Base-by-base conservation (phyloP, 2,888 invertebrate genomes). In the Xestia xanthographa region DNA sequence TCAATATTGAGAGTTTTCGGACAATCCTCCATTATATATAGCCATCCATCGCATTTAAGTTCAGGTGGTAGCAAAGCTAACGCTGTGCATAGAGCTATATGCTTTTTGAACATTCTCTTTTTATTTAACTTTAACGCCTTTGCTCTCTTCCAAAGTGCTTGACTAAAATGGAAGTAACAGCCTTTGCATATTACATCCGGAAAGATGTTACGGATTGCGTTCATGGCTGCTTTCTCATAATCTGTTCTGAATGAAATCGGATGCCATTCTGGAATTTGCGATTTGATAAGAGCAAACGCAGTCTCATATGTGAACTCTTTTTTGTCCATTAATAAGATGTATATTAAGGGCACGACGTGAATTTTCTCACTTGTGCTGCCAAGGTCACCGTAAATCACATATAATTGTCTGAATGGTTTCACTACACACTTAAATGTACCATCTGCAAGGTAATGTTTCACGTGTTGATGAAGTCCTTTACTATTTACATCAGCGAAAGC, bases 201-300 rank as follows among this genome's bases (percentile, higher is more conserved):
- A 67, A 76, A 80, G 56, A 77, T 58, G 34, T 66, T 77, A 67
- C 66, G 45, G 58, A 75, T 72, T 20, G 62, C 77, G 53, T 80
- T 80, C 56, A 80, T 80, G 56, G 70, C 77, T n/a, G 77, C 80
- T 26, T 69, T 74, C 53, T 77, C 77, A 75, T 74, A 80, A 58
- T 77, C 71, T 5, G 72, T 72, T 72, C 66, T 73, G 62, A 66
- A 75, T 58, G 70, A 38, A 66, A 65, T 63, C 34, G 75, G 70
- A 45, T 63, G 34, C 66, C 70, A 71, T 26, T 71, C 75, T 50
- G 65, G 70, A 45, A 76, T 65, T 66, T 70, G 70, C 50, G 69
- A 58, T 66, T 73, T 73, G 20, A 73, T 65, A 56, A 73, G 53
- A 58, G 65, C 22, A 62, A 79, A 79, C 63, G 56, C 22, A 71